A percentile compares a stretch with the other conserved stretches of the same genome.
Evolutionary conservation across 2,113 vertebrate genomes (phyloP).

Genomic region (Tylochromis polylepis): DNA sequence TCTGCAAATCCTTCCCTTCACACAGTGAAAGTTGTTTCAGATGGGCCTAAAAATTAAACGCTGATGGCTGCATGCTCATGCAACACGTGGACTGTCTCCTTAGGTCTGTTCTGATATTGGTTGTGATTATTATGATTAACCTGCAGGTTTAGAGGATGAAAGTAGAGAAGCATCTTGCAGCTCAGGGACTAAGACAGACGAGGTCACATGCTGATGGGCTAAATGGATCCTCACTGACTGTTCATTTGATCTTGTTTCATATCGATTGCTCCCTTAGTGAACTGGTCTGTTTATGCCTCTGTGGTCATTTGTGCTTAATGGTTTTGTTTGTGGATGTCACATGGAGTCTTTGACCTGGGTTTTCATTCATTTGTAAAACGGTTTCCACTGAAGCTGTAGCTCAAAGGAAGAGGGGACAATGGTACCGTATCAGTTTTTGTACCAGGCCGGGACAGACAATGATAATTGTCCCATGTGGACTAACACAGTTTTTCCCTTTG

Average conservation of each 20-base stretch:
- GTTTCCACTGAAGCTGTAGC: neutral
- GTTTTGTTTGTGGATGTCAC: slow-evolving; percentile 9
- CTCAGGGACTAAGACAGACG: neutral
- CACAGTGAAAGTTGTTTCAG: slow-evolving; percentile 24
- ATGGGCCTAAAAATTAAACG: neutral
- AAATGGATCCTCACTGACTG: neutral
- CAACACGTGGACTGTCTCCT: neutral
- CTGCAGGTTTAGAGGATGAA: neutral
- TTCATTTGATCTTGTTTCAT: slow-evolving; percentile 7
- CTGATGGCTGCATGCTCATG: neutral
- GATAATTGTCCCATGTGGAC: neutral
- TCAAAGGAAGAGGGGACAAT: neutral
- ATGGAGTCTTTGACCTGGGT: neutral
- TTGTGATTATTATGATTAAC: neutral
- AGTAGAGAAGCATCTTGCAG: neutral
- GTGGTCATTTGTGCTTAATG: neutral
- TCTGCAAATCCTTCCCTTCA: slow-evolving; percentile 31
- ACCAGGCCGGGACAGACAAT: neutral
- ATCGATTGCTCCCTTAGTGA: slow-evolving; percentile 14
- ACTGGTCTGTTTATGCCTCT: neutral
- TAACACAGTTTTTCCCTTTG: slow-evolving; percentile 1
- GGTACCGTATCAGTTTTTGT: neutral
- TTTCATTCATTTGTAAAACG: neutral
- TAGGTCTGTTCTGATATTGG: neutral
- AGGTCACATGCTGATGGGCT: neutral